Base-by-base conservation (phyloP, 2,113 vertebrate species). In the Acrocephalus kingi region DNA sequence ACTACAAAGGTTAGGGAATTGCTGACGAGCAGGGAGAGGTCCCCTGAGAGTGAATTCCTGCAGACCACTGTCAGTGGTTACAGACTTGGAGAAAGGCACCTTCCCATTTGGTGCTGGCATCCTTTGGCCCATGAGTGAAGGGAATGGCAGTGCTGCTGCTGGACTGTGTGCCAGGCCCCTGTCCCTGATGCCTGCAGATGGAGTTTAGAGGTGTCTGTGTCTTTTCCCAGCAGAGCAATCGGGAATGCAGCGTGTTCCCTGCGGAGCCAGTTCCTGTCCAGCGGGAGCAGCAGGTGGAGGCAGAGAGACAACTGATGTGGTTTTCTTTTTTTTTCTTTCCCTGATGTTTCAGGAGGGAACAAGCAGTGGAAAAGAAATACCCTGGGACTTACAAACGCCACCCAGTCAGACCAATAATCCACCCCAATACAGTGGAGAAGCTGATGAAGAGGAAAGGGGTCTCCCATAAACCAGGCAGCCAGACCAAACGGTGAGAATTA, bases 311-410 rank as follows among this genome's bases (percentile, higher is more conserved):
- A 51, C 43, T 91, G 23, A 72, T 81, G 28, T 77, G 9, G 16
- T 86, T 84, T 68, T 27, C 1, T n/a, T n/a, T 43, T 63, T 33
- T 56, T 64, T 52, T 45, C 64, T 52, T 69, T 79, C 21, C 35
- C 9, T 71, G 10, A 66, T 86, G 24, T 78, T 90, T 84, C 94
- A 99, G 99, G 95, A 98, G 99, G 93, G 99, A 99, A 73, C 99
- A 99, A 96, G 99, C 99, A 3, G 99, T 99, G 96, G 99, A 99
- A 96, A 99, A 99, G 96, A 99, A 99, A 92, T 99, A 99, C 55
- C 99, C 99, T 3, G 99, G 99, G 15, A 98, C 98, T 66, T 99
- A 99, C 95, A 99, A 99, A 93, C 98, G 99, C 15, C 99, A 99
- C 93, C 98, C 99, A 81, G 99, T 99, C 68, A 98, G 99, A 80